A percentile compares a stretch with the other conserved stretches of the same genome.
phyloP scores from a whole-genome alignment of 2,888 invertebrate species.

The Lithosia quadra region DNA sequence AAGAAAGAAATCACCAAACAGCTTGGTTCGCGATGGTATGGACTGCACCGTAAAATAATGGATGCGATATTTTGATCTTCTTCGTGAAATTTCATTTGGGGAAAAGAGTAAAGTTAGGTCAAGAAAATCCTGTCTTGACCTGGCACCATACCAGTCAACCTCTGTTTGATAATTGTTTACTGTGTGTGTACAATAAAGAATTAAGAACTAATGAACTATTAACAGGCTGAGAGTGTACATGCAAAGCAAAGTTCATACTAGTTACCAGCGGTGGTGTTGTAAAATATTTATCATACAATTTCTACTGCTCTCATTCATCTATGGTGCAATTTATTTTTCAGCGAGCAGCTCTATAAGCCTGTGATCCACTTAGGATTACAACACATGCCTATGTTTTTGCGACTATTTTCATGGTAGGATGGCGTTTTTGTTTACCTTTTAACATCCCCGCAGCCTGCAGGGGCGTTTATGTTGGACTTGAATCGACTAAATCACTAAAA shows the following conservation, averaged over 20 bases:
- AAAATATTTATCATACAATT: slow-evolving; percentile 73
- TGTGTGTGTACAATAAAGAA: no score
- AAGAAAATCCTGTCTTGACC: no score
- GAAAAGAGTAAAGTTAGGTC: no score
- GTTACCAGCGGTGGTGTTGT: slow-evolving; percentile 57
- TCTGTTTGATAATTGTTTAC: no score
- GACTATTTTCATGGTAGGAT: slow-evolving; percentile 5
- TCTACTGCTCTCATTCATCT: slow-evolving; percentile 69
- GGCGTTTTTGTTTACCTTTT: background rate
- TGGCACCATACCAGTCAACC: no score
- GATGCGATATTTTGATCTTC: background rate
- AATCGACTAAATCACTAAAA: no score
- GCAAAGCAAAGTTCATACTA: slow-evolving; percentile 37
- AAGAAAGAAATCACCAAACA: no score
- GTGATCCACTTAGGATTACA: slow-evolving; percentile 49
- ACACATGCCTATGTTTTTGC: slow-evolving; percentile 16
- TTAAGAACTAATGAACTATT: no score
- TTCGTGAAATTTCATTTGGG: background rate
- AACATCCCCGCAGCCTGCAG: no score
- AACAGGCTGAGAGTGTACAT: slow-evolving; percentile 43
- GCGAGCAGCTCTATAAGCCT: slow-evolving; percentile 44
- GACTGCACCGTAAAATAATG: no score
- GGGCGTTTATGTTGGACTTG: no score
- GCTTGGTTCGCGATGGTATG: no score
- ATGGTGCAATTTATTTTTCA: slow-evolving; percentile 71